Evolutionary conservation across 2,888 invertebrate genomes (phyloP), one percentile per base, ranked within the genome.

Genomic region (Tolmerus cingulatus): DNA sequence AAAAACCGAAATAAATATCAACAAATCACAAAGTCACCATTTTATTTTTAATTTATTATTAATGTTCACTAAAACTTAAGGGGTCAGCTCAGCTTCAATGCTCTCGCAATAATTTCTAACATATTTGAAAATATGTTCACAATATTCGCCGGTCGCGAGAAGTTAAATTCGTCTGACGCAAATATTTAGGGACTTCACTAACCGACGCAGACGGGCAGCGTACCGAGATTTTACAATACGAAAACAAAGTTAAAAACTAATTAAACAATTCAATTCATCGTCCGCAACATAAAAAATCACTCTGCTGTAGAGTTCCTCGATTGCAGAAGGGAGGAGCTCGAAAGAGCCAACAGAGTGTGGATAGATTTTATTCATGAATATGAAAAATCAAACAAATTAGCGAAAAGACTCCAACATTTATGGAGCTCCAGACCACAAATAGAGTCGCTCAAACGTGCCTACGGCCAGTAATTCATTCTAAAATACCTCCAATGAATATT

Each of bases 1-100:
- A 95, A 95, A 92, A 92, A 91, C 9, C 93, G 91, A 91, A 90
- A 89, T 90, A 78, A 89, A 90, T 87, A 30, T 16, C 9, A 34
- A 55, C 57, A 27, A 57, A 19, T 55, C 57, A 55, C 34, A 30
- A 16, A 9, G 55, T 82, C 34, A 55, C 57, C 37, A 43, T 40
- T 57, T 82, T 55, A 55, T 82, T 51, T 82, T 79, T 19, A 78
- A 88, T 87, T 76, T 84, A 81, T 82, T 19, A 77, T 46, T 57
- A 51, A 78, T 86, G 14, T 74, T 30, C 8, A 37, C 55, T 37
- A 34, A 46, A 78, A 23, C 0, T 66, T 66, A 23, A 23, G 12
- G 23, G 14, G 66, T 66, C 66, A 66, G 66, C 66, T 66, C 27
- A 23, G 23, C 27, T 27, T 66, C 23, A 66, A 66, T 12, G 12